Evolutionary conservation across 2,888 invertebrate genomes (phyloP).

Genomic region (Saturnia pavonia): DNA sequence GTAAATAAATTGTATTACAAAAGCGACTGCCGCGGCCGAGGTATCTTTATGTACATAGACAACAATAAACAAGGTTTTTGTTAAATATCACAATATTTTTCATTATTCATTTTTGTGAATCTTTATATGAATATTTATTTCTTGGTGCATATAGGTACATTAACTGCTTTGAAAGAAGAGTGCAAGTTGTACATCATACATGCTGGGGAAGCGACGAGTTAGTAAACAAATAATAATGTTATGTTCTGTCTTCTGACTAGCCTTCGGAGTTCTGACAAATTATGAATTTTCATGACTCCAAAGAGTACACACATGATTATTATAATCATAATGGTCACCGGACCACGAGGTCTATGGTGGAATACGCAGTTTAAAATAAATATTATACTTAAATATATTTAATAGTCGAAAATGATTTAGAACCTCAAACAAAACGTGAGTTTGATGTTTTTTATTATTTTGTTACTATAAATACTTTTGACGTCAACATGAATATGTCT

Average conservation of each 20-base stretch:
- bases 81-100: too few relatives aligned
- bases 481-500: background rate
- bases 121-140: background rate
- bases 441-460: background rate
- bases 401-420: background rate
- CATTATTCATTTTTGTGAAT: too few relatives aligned
- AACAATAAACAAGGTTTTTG: too few relatives aligned
- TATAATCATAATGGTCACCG: background rate
- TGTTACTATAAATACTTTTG: background rate
- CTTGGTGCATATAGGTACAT: background rate
- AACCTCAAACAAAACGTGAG: background rate
- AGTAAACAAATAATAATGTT: background rate
- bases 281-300: background rate
- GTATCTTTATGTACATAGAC: too few relatives aligned
- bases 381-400: background rate
- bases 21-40: too few relatives aligned
- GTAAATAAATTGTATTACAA: too few relatives aligned
- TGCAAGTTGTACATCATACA: background rate
- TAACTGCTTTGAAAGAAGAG: background rate
- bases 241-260: background rate
- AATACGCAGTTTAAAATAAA: background rate
- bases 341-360: background rate
- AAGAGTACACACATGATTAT: background rate
- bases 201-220: background rate
- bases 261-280: background rate